Evolutionary conservation across 2,888 invertebrate species (phyloP).

Genomic region (Alviniconcha strummeri): DNA sequence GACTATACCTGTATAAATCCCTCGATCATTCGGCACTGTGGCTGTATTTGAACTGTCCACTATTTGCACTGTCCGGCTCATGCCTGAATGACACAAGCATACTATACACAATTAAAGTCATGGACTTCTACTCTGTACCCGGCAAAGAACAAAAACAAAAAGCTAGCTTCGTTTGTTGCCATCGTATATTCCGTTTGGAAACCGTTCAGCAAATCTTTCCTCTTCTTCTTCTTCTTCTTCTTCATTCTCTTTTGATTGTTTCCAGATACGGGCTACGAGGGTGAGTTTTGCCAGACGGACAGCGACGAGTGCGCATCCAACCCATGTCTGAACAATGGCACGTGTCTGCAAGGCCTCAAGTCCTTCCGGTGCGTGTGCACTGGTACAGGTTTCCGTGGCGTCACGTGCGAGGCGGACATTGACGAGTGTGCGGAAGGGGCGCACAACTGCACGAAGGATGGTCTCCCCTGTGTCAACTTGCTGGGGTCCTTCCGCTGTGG

Average conservation of each 20-base stretch:
- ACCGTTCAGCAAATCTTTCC: too few species aligned
- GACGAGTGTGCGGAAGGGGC: conserved; percentile 49
- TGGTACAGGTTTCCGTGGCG: conserved; percentile 48
- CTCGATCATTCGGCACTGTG: too few species aligned
- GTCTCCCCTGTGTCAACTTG: conserved; percentile 48
- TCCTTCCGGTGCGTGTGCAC: conserved; percentile 51
- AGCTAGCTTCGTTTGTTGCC: too few species aligned
- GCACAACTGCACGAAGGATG: conserved; percentile 45
- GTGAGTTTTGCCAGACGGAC: conserved; percentile 36
- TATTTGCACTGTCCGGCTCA: too few species aligned
- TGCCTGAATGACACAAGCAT: too few species aligned
- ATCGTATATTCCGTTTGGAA: too few species aligned
- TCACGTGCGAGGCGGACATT: conserved; percentile 48
- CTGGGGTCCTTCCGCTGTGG: conserved; percentile 51
- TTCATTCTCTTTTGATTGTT: background rate
- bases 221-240: too few species aligned
- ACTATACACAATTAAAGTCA: too few species aligned
- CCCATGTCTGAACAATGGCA: conserved; percentile 56
- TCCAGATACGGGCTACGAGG: conserved; percentile 38
- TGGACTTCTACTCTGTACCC: too few species aligned
- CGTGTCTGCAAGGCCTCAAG: conserved; percentile 48
- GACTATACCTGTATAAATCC: too few species aligned
- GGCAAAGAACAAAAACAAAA: too few species aligned
- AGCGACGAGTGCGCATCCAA: conserved; percentile 44
- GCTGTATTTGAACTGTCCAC: too few species aligned